Conservation (phyloP, 2,113 vertebrate genomes). For the Orycteropus afer region DNA sequence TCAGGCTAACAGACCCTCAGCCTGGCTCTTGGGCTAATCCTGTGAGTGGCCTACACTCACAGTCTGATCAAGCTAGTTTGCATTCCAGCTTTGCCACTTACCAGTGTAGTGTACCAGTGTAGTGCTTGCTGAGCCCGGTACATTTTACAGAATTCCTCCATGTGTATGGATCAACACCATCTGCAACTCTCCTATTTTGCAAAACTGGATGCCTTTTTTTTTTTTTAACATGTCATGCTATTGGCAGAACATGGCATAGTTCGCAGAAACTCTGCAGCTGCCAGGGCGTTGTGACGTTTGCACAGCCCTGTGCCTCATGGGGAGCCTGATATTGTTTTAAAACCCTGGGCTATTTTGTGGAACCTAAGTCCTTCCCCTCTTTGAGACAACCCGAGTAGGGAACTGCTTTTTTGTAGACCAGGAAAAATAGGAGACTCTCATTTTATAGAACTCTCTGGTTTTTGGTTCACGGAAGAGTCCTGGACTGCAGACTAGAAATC, state of each 20-base stretch:
- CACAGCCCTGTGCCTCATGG: not conserved
- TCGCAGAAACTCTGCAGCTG: constrained; percentile 4
- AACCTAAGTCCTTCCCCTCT: not conserved
- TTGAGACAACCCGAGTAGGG: not conserved
- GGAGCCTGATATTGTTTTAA: not conserved
- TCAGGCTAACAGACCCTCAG: not conserved
- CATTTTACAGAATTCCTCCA: not conserved
- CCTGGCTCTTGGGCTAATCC: not conserved
- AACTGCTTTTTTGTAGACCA: constrained; percentile 1
- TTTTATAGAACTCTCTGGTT: constrained; percentile 12
- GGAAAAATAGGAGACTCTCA: not conserved
- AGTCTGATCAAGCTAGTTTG: not conserved
- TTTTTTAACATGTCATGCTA: not conserved
- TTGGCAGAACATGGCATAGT: not conserved
- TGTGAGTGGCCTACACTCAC: not conserved
- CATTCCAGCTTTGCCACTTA: not conserved
- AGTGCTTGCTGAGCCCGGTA: not conserved
- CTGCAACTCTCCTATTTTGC: constrained; percentile 36
- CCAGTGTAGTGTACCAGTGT: rapidly evolving
- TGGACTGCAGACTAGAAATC: not conserved
- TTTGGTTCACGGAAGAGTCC: not conserved
- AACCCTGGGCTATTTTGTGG: not conserved
- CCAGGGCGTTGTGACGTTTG: not conserved
- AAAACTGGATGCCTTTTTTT: constrained; percentile 57
- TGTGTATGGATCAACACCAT: constrained; percentile 9